phyloP scores from a whole-genome alignment of 1,140 invertebrate genomes.

The Drosophila teissieri region DNA sequence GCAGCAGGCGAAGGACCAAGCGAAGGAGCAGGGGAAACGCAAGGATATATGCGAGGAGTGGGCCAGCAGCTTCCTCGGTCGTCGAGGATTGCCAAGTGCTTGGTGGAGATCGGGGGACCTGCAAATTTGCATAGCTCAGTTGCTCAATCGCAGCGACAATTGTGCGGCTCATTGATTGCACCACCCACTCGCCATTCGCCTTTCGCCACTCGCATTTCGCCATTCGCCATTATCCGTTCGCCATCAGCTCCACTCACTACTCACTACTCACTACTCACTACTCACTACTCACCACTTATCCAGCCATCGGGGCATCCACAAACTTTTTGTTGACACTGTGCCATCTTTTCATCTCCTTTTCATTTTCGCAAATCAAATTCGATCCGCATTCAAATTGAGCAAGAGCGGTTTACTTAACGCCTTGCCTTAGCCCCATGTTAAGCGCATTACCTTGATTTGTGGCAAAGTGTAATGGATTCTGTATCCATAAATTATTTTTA shows the following conservation, averaged over 20 bases:
- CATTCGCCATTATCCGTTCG: constrained; percentile 2
- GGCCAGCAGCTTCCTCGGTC: constrained; percentile 4
- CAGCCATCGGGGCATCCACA: constrained; percentile 10
- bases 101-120: neutral
- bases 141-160: constrained; percentile 78
- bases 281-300: constrained; percentile 15
- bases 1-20: too few relatives aligned
- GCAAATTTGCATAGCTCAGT: constrained; percentile 77
- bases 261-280: constrained; percentile 12
- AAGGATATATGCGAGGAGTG: neutral
- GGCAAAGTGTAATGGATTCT: neutral
- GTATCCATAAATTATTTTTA: neutral
- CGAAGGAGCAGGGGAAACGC: neutral
- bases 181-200: constrained; percentile 41
- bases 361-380: constrained; percentile 73
- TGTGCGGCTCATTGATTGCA: constrained; percentile 76
- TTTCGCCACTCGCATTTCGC: neutral
- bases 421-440: neutral
- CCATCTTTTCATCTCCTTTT: constrained; percentile 53
- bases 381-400: constrained; percentile 74
- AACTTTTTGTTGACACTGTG: constrained; percentile 73
- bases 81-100: constrained; percentile 1
- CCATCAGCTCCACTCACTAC: constrained; percentile 3
- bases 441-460: constrained; percentile 1
- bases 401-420: constrained; percentile 56